Evolutionary conservation across 2,797 vertebrate genomes (phyloP).

Genomic region (Malurus splendens): DNA sequence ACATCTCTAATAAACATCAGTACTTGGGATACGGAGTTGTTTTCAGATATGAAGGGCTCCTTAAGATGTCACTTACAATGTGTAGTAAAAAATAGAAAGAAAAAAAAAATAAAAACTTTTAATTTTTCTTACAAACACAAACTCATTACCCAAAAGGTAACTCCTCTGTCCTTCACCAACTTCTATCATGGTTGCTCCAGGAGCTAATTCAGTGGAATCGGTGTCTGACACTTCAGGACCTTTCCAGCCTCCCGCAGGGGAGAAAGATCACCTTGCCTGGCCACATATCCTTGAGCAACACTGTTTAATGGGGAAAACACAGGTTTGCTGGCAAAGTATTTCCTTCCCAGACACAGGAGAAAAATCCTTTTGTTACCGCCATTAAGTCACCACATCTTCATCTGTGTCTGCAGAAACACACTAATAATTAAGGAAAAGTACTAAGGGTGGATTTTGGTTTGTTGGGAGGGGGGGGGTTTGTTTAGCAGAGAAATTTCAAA

Average conservation of each 20-base stretch:
- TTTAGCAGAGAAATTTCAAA: neutral
- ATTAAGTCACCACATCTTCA: neutral
- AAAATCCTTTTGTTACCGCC: neutral
- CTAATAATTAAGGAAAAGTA: neutral
- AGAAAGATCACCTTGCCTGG: neutral
- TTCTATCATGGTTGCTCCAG: neutral
- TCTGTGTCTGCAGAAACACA: neutral
- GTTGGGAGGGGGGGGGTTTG: fast-evolving
- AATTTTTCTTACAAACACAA: neutral
- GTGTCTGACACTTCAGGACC: neutral
- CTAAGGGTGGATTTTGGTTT: neutral
- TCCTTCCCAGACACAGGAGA: neutral
- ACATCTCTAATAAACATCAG: neutral
- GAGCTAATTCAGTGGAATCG: neutral
- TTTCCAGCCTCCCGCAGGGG: neutral
- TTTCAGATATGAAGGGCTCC: neutral
- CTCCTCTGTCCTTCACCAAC: neutral
- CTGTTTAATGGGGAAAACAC: neutral
- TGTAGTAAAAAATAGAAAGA: neutral
- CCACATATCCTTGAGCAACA: neutral
- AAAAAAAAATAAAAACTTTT: neutral
- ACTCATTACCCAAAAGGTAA: neutral
- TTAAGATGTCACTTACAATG: neutral
- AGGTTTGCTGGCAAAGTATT: neutral
- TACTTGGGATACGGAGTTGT: neutral